Conservation (phyloP, 2,113 vertebrate species). For the Grammomys dolichurus region DNA sequence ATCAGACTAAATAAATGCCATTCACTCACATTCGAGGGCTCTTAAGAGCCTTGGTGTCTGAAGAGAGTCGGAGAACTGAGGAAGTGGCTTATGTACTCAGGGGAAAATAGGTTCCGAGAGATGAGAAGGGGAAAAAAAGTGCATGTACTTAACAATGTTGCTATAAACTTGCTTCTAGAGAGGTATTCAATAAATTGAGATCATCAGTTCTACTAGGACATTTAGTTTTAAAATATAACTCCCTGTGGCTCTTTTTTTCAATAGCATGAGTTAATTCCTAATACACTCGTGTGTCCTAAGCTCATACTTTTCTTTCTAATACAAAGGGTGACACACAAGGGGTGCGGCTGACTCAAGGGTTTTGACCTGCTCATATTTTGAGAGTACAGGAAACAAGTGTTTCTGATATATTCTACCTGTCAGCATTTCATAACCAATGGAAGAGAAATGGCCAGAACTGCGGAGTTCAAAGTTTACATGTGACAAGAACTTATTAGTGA, state of each 20-base stretch:
- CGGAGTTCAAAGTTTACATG: conserved; percentile 23
- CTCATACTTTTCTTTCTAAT: neutral
- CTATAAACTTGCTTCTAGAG: neutral
- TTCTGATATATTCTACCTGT: conserved; percentile 21
- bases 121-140: neutral
- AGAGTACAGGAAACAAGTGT: conserved; percentile 62
- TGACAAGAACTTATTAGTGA: conserved; percentile 33
- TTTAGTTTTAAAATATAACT: conserved; percentile 61
- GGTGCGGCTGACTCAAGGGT: neutral
- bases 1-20: conserved; percentile 14
- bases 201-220: conserved; percentile 28
- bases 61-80: conserved; percentile 13
- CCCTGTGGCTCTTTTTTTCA: neutral
- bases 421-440: conserved; percentile 61
- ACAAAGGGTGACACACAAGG: conserved; percentile 29
- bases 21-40: neutral
- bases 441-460: conserved; percentile 36
- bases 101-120: conserved; percentile 31
- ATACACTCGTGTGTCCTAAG: conserved; percentile 39
- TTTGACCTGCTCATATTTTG: conserved; percentile 40
- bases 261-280: conserved; percentile 4
- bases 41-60: neutral
- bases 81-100: conserved; percentile 57
- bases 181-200: conserved; percentile 41
- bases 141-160: neutral